Evolutionary conservation across 1,140 invertebrate species (phyloP).

Genomic region (Plectrocnemia conspersa): DNA sequence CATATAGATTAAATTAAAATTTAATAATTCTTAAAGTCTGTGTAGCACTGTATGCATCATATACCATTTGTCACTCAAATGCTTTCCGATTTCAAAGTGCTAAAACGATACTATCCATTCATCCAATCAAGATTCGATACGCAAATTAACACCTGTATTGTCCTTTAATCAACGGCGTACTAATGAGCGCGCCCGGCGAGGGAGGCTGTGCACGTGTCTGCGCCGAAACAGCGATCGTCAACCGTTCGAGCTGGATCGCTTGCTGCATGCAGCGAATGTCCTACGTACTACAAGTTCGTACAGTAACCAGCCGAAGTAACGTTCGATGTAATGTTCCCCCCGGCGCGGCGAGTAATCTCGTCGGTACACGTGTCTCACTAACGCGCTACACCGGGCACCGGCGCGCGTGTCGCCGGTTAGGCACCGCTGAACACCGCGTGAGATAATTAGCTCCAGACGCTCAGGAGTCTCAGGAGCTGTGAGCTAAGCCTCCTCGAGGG

Average conservation of each 20-base stretch:
- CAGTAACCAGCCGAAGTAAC: neutral
- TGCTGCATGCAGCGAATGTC: no score
- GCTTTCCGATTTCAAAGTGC: no score
- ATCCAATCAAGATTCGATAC: no score
- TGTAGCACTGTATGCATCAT: no score
- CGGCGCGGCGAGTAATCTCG: constrained; percentile 18
- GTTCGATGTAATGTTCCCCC: neutral
- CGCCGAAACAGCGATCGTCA: constrained; percentile 1
- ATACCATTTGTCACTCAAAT: no score
- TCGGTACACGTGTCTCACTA: constrained; percentile 23
- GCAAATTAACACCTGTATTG: constrained; percentile 3
- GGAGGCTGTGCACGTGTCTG: neutral
- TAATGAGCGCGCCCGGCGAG: neutral
- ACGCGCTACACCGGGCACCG: constrained; percentile 20
- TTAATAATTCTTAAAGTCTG: no score
- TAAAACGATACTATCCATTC: no score
- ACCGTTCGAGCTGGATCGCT: neutral
- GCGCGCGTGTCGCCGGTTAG: neutral
- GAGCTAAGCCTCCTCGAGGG: constrained; percentile 26
- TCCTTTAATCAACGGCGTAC: neutral
- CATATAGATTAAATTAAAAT: no score
- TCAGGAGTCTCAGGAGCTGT: constrained; percentile 13
- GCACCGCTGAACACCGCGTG: neutral
- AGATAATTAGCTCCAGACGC: constrained; percentile 31
- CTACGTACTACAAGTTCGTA: no score